These are phyloP conservation scores for Rhysida immarginata DNA, from an alignment of 1,140 invertebrate genomes.

Conservation along the genomic window DNA sequence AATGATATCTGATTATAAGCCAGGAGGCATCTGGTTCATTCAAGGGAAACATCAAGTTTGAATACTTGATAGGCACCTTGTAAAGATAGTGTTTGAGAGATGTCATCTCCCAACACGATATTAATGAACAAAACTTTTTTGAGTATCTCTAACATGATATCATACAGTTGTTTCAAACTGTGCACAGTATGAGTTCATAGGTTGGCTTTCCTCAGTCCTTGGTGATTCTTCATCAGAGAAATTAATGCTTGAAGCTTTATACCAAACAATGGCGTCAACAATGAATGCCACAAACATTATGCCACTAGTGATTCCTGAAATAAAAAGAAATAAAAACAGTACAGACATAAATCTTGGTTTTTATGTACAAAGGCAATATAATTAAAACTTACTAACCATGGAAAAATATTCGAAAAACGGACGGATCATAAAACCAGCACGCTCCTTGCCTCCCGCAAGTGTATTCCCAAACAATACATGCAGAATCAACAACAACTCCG, in stretches of 20 bases:
- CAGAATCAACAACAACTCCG: constrained; percentile 77
- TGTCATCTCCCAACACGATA: too few relatives aligned
- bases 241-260: constrained; percentile 57
- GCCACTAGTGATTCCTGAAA: constrained; percentile 55
- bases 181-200: background rate
- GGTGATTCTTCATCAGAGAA: constrained; percentile 38
- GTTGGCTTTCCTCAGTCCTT: background rate
- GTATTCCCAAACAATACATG: constrained; percentile 72
- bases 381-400: constrained; percentile 43
- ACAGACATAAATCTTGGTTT: too few relatives aligned
- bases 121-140: too few relatives aligned
- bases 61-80: too few relatives aligned
- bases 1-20: too few relatives aligned
- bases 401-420: constrained; percentile 65
- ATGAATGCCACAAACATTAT: constrained; percentile 67
- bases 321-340: constrained; percentile 8
- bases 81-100: too few relatives aligned
- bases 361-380: background rate
- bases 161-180: constrained; percentile 2
- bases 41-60: too few relatives aligned
- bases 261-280: constrained; percentile 66
- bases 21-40: too few relatives aligned
- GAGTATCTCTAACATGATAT: too few relatives aligned
- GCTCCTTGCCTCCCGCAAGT: constrained; percentile 61
- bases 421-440: constrained; percentile 70